Conservation (phyloP, 2,797 vertebrate species). For the Protosalanx chinensis region DNA sequence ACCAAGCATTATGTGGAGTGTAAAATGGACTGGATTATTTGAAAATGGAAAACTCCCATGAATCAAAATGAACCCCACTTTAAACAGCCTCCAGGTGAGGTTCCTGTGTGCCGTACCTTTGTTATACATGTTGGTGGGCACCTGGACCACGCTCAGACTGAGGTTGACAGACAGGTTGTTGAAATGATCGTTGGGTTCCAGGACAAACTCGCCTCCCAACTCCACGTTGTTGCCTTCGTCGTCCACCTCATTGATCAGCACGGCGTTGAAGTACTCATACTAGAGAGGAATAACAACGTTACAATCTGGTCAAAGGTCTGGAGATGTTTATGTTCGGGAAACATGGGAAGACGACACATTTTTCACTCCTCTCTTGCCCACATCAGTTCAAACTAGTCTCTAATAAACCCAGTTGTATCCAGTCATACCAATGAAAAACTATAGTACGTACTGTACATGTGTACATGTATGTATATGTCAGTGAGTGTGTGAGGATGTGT, state of each 20-base stretch:
- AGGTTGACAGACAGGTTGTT: slow-evolving; percentile 95
- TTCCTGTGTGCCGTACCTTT: slow-evolving; percentile 23
- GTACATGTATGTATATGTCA: background rate
- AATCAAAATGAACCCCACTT: no score
- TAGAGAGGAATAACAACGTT: slow-evolving; percentile 48
- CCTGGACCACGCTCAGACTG: slow-evolving; percentile 95
- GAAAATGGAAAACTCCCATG: no score
- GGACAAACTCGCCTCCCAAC: slow-evolving; percentile 90
- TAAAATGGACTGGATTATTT: no score
- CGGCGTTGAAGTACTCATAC: slow-evolving; percentile 98
- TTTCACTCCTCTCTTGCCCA: no score
- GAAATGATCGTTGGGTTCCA: slow-evolving; percentile 95
- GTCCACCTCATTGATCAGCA: slow-evolving; percentile 93
- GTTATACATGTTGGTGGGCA: slow-evolving; percentile 98
- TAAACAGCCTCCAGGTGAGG: no score
- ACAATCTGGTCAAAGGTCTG: background rate
- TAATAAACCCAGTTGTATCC: no score
- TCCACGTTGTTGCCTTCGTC: slow-evolving; percentile 90
- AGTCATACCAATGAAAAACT: no score
- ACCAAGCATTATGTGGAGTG: no score
- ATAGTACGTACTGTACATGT: background rate
- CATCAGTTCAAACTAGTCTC: no score
- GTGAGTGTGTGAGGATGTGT: background rate
- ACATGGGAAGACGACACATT: no score
- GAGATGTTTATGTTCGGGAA: background rate